Base-by-base conservation (phyloP, 2,113 vertebrate genomes). In the Peromyscus polionotus region DNA sequence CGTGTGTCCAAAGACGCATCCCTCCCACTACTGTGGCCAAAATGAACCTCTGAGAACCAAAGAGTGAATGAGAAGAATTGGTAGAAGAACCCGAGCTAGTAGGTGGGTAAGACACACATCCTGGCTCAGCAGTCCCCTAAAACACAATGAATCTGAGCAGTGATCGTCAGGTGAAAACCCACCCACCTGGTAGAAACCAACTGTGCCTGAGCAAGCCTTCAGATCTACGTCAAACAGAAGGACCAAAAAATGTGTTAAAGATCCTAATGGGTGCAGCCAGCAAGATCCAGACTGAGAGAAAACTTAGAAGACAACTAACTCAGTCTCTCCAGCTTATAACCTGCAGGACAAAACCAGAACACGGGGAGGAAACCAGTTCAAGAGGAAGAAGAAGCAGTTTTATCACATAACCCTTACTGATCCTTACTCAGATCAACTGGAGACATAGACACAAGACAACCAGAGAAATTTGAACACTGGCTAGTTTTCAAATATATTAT, bases 391-490 rank as follows among this genome's bases (percentile, higher is more conserved):
- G 7, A 13, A 67, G 68, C 51, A 51, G 51, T 42, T 67, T 36
- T 70, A 19, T 36, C 42, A 48, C 42, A 22, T 54, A 10, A 3
- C 39, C 59, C 39, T 94, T n/a, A 17, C 48, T 91, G 42, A 65
- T 36, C 24, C 42, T 87, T 73, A 81, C 92, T 83, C 54, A 81
- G 59, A 67, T 33, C 70, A 54, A 63, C 54, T 26, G 13, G 59
- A 61, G 73, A 89, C 6, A 45, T 65, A 73, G 59, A 85, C 9
- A 42, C 20, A 68, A 42, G 36, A 77, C 16, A 59, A 68, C 61
- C 67, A 90, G 63, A 72, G 61, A 83, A 88, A 72, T 91, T 26
- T 63, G 63, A 84, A 93, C 45, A 85, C 68, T 88, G 80, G 28
- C 63, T 72, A 57, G 20, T 0, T 57, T 65, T 45, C 19, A 10